Percentiles rank a stretch among this genome's conserved stretches.
These are phyloP conservation scores for Eudemis profundana DNA, from an alignment of 2,888 invertebrate genomes.

Conservation along the genomic window DNA sequence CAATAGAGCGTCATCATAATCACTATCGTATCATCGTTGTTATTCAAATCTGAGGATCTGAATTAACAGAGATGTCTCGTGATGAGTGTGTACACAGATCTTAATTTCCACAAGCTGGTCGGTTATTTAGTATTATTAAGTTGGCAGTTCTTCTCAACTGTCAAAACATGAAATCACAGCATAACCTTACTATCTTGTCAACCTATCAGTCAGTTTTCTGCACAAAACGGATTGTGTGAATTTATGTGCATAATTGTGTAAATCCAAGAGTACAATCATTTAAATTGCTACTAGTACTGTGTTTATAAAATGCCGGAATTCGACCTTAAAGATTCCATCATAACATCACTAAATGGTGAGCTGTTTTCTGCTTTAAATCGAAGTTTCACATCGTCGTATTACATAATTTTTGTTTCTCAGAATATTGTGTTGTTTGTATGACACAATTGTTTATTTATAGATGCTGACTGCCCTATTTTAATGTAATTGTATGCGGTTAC, in stretches of 20 bases:
- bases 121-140: neutral
- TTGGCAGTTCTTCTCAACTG: conserved; percentile 35
- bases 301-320: conserved; percentile 68
- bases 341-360: conserved; percentile 74
- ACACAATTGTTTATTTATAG: conserved; percentile 81
- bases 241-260: conserved; percentile 9
- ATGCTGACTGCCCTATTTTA: conserved; percentile 65
- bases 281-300: neutral
- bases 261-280: neutral
- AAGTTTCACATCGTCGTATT: conserved; percentile 57
- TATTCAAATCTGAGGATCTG: too few species aligned
- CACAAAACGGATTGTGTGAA: neutral
- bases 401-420: conserved; percentile 76
- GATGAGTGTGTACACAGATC: too few species aligned
- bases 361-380: conserved; percentile 41
- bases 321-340: conserved; percentile 70
- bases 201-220: too few species aligned
- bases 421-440: conserved; percentile 67
- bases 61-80: too few species aligned
- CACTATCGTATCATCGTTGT: too few species aligned
- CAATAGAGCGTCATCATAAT: too few species aligned
- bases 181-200: too few species aligned
- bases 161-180: too few species aligned
- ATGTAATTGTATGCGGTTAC: conserved; percentile 57
- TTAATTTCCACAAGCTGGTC: too few species aligned